Evolutionary conservation across 2,113 vertebrate species (phyloP).

Genomic region (Festucalex cinctus): DNA sequence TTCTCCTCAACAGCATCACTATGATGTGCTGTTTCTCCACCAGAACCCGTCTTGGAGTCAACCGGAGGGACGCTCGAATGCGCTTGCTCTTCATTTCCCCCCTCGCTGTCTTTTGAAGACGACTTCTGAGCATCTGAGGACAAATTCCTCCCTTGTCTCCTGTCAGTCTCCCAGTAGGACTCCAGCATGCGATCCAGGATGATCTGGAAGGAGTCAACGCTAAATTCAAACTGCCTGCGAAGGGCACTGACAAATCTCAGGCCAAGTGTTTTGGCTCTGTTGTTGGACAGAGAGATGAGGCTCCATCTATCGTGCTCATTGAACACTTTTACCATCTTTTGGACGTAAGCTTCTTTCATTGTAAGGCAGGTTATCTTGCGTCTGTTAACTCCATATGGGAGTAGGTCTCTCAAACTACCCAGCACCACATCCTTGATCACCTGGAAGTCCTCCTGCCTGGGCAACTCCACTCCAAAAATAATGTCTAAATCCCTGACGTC

Average conservation of each 20-base stretch:
- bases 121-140: slow-evolving; percentile 20
- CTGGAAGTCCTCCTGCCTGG: slow-evolving; percentile 87
- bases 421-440: slow-evolving; percentile 90
- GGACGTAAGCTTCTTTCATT: slow-evolving; percentile 94
- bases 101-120: slow-evolving; percentile 16
- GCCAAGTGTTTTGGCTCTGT: slow-evolving; percentile 90
- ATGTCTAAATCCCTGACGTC: slow-evolving; percentile 92
- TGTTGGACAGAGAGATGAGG: slow-evolving; percentile 92
- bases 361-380: slow-evolving; percentile 87
- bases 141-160: slow-evolving; percentile 41
- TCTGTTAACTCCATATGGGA: slow-evolving; percentile 83
- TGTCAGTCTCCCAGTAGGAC: slow-evolving; percentile 76
- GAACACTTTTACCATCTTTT: slow-evolving; percentile 97
- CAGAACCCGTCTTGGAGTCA: slow-evolving; percentile 2
- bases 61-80: neutral
- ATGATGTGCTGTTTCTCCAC: slow-evolving; percentile 1
- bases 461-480: slow-evolving; percentile 89
- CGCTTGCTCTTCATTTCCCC: slow-evolving; percentile 23
- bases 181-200: slow-evolving; percentile 83
- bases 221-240: slow-evolving; percentile 93
- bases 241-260: slow-evolving; percentile 91
- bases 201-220: slow-evolving; percentile 97
- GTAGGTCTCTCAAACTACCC: slow-evolving; percentile 79
- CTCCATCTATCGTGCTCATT: slow-evolving; percentile 89
- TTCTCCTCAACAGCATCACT: slow-evolving; percentile 11